Evolutionary conservation across 2,888 invertebrate species (phyloP), one percentile per base, ranked within the genome.

Genomic region (Vannuccia rotundouncinata): DNA sequence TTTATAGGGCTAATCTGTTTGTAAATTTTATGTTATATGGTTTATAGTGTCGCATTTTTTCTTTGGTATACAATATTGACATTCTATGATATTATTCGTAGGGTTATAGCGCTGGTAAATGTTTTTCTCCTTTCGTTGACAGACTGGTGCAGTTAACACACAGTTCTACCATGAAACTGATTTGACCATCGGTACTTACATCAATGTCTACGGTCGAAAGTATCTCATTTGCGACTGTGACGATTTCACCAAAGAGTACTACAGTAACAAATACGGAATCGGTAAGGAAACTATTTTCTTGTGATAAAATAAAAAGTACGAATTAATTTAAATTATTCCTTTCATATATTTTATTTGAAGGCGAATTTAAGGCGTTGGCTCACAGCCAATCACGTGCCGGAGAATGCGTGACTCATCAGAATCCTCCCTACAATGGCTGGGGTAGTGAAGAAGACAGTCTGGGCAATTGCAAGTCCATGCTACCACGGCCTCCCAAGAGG

Each of bases 401-500:
- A 83, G 77, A 77, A 31, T 27, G 31, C 27, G 29, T 82, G 0
- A 29, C 82, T 5, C 82, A 82, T 0, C 82, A 77, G 1, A 45
- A 78, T 27, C 78, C 78, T 1, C 95, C 95, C 0, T 95, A 93
- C 91, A 95, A 95, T 85, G 95, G 95, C 0, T 94, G 92, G 88
- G 95, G 95, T 0, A 91, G 92, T 0, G 93, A 93, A 85, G 94
- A 94, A 82, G 95, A 95, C 86, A 95, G 95, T 0, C 92, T 94
- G 5, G 92, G 92, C 83, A 95, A 94, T 85, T 95, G 95, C 85
- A 91, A 92, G 77, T 92, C 92, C 0, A 91, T 95, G 0, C 91
- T 93, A 83, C 93, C 93, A 0, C 93, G 92, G 86, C 90, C 93
- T 0, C 93, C 93, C 0, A 91, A 91, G 83, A 89, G 90, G 5